These are phyloP conservation scores for Halisarca cf. caerulea DNA, from an alignment of 37 sponge, comb jelly and placozoan genomes.

Conservation along the genomic window DNA sequence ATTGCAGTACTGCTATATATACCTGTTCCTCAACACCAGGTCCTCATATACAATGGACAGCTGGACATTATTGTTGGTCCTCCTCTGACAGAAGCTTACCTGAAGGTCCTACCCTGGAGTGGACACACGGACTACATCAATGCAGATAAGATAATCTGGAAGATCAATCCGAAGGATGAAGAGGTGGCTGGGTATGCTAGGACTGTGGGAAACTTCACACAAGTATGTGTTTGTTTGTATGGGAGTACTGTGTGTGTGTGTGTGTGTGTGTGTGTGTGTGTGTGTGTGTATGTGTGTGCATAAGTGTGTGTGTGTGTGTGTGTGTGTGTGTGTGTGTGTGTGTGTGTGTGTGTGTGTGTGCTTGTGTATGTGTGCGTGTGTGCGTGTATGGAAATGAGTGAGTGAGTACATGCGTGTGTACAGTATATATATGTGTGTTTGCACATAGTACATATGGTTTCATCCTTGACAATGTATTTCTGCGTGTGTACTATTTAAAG, in stretches of 20 bases:
- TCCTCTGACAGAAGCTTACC: conserved; percentile 67
- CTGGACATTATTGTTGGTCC: conserved; percentile 88
- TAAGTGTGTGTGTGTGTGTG: conserved; percentile 1
- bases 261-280: background rate
- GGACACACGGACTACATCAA: conserved; percentile 56
- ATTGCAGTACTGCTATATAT: background rate
- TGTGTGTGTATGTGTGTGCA: background rate
- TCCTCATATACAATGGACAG: conserved; percentile 88
- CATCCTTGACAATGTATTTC: too few species aligned
- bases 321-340: conserved; percentile 9
- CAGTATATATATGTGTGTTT: too few species aligned
- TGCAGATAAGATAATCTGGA: conserved; percentile 67
- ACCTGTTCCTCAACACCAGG: conserved; percentile 25
- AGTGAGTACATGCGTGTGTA: too few species aligned
- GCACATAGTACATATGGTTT: too few species aligned
- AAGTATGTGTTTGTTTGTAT: conserved; percentile 31
- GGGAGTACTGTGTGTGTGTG: too few species aligned
- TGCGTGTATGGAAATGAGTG: too few species aligned
- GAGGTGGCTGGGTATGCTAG: conserved; percentile 87
- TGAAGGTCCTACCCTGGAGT: conserved; percentile 74
- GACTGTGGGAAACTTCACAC: conserved; percentile 61
- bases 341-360: background rate
- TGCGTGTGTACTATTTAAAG: too few species aligned
- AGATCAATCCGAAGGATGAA: conserved; percentile 25
- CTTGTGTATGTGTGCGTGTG: too few species aligned